Evolutionary conservation across 2,113 vertebrate genomes (phyloP).

Genomic region (Nothocercus nigrocapillus): DNA sequence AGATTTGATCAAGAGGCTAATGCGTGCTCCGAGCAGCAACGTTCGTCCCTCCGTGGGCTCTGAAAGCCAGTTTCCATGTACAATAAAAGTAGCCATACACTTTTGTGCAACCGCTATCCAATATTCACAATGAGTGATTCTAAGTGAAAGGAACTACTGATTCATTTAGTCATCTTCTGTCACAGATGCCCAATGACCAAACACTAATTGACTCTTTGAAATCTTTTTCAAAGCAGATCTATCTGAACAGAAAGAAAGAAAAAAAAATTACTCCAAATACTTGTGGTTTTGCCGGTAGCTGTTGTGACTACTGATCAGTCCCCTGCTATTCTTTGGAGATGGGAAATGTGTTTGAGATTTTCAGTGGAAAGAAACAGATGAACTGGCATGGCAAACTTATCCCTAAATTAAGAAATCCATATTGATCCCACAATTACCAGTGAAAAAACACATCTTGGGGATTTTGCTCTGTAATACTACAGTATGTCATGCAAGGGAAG

Average conservation of each 20-base stretch:
- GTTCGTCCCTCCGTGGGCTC: constrained; percentile 5
- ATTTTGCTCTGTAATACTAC: neutral
- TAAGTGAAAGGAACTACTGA: constrained; percentile 64
- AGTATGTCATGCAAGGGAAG: neutral
- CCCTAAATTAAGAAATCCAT: neutral
- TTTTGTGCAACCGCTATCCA: constrained; percentile 57
- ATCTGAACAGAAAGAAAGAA: neutral
- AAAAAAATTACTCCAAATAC: neutral
- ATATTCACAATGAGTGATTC: constrained; percentile 19
- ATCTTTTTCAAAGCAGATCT: constrained; percentile 46
- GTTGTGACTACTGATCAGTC: constrained; percentile 66
- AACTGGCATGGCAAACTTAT: neutral
- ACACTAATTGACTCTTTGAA: constrained; percentile 34
- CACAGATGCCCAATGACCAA: constrained; percentile 55
- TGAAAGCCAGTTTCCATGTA: constrained; percentile 25
- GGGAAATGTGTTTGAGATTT: neutral
- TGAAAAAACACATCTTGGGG: neutral
- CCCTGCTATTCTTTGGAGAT: neutral
- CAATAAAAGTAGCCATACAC: constrained; percentile 40
- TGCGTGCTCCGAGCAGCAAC: constrained; percentile 7
- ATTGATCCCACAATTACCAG: neutral
- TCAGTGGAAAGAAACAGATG: neutral
- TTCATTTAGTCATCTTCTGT: constrained; percentile 64
- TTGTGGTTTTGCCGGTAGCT: constrained; percentile 15
- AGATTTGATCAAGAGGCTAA: constrained; percentile 40